These are phyloP conservation scores for Bucco capensis DNA, from an alignment of 2,113 vertebrate genomes.

Conservation along the genomic window DNA sequence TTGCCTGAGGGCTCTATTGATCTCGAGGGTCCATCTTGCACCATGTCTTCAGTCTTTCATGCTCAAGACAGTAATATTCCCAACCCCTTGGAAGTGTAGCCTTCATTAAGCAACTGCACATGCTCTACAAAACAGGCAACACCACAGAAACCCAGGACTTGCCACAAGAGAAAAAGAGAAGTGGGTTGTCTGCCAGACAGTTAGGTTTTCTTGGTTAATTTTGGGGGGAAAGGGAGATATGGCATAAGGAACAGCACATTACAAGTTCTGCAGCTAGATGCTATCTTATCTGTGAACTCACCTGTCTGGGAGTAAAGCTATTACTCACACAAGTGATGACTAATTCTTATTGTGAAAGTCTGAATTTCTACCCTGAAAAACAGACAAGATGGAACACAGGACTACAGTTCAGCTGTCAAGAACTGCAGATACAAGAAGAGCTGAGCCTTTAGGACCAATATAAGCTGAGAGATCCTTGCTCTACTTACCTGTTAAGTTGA, in stretches of 20 bases:
- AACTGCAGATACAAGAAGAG: background rate
- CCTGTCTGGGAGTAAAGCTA: conserved; percentile 20
- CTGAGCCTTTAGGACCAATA: background rate
- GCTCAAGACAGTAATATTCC: background rate
- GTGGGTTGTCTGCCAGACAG: background rate
- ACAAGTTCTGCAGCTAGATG: background rate
- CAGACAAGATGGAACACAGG: conserved; percentile 21
- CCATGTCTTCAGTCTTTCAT: background rate
- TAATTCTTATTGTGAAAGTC: conserved; percentile 54
- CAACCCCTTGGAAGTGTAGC: background rate
- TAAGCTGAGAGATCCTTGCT: background rate
- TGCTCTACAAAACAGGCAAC: background rate
- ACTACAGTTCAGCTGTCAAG: background rate
- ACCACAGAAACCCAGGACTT: background rate
- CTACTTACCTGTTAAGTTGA: background rate
- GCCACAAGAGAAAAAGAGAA: background rate
- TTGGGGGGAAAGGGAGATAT: background rate
- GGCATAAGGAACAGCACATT: background rate
- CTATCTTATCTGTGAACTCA: conserved; percentile 32
- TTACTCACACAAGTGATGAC: conserved; percentile 35
- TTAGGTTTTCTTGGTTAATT: background rate
- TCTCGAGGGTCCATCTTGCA: background rate
- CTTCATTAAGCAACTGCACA: background rate
- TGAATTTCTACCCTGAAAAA: conserved; percentile 36
- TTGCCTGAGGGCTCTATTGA: background rate